These are phyloP conservation scores for Sphecodes monilicornis DNA, from an alignment of 2,888 invertebrate species.

Conservation along the genomic window DNA sequence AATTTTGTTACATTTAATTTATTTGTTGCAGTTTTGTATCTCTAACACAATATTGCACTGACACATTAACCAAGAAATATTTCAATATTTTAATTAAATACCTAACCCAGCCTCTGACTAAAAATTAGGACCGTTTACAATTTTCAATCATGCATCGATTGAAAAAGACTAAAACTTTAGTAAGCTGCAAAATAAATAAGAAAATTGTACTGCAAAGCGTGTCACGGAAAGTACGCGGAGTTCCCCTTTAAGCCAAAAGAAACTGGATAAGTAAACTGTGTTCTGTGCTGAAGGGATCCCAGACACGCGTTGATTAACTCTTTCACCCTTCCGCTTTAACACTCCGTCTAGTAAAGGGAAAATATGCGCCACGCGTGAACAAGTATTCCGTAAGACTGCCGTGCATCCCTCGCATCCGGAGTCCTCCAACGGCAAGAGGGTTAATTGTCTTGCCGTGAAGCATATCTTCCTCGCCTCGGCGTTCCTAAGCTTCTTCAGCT, in stretches of 20 bases:
- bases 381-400: constrained; percentile 15
- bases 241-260: neutral
- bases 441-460: constrained; percentile 7
- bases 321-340: constrained; percentile 11
- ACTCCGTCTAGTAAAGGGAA: constrained; percentile 9
- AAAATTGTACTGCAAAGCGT: neutral
- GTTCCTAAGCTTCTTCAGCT: neutral
- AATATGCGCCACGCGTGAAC: constrained; percentile 21
- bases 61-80: no score
- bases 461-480: neutral
- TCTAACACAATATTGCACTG: no score
- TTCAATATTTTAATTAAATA: no score
- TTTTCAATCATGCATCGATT: no score
- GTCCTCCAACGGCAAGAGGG: constrained; percentile 8
- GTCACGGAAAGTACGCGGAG: neutral
- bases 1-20: no score
- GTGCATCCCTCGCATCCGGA: constrained; percentile 14
- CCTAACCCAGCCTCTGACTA: no score
- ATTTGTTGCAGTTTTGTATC: no score
- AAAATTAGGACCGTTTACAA: no score
- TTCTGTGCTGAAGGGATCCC: neutral
- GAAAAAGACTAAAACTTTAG: neutral
- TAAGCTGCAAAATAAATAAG: neutral
- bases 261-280: neutral
- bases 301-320: constrained; percentile 21